A percentile compares a stretch with the other conserved stretches of the same genome.
These are phyloP conservation scores for Meandrina meandrites DNA, from an alignment of 92 coral and sea anemone genomes.

Conservation along the genomic window DNA sequence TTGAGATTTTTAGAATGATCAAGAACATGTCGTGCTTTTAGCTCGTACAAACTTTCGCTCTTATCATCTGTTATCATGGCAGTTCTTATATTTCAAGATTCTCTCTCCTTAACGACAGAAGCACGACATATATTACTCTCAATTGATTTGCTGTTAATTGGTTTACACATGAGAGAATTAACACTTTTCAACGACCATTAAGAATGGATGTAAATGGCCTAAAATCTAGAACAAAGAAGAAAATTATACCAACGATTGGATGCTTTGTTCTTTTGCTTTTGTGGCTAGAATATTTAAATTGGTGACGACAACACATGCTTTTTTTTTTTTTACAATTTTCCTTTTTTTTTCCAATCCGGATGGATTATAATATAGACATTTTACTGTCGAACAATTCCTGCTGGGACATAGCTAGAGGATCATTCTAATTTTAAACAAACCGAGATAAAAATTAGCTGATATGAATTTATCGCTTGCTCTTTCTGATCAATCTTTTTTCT, in stretches of 20 bases:
- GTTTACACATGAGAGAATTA: neutral
- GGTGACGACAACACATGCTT: neutral
- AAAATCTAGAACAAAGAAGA: neutral
- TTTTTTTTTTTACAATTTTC: too few species aligned
- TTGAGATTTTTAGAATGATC: neutral
- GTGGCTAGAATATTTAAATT: neutral
- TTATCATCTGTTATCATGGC: neutral
- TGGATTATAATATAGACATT: neutral
- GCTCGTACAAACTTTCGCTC: too few species aligned
- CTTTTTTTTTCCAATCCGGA: too few species aligned
- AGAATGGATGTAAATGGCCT: neutral
- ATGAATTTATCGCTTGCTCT: neutral
- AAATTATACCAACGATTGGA: neutral
- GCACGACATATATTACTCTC: neutral
- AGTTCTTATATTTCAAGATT: neutral
- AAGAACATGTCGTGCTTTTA: neutral
- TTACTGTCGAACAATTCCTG: neutral
- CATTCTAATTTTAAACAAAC: too few species aligned
- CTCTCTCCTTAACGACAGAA: neutral
- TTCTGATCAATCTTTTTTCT: neutral
- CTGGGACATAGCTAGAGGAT: too few species aligned
- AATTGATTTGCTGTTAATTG: neutral
- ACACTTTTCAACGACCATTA: neutral
- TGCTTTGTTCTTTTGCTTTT: neutral
- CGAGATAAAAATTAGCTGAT: neutral